Conservation (phyloP, 1,140 invertebrate genomes). For the Rhopalosiphum padi region DNA sequence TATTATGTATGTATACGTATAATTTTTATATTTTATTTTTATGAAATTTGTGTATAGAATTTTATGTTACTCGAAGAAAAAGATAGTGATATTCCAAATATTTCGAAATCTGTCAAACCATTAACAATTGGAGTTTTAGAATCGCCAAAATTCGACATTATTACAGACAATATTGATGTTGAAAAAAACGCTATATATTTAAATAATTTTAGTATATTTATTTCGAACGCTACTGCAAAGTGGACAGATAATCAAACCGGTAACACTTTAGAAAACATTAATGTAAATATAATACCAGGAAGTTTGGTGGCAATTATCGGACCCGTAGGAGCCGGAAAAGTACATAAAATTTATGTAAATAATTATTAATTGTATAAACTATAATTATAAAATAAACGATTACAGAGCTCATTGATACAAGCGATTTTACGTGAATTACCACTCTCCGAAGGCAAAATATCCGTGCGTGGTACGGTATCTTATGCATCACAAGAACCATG, state of each 20-base stretch:
- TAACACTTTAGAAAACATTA: conserved; percentile 72
- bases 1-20: not conserved
- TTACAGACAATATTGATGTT: conserved; percentile 63
- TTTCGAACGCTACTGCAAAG: conserved; percentile 70
- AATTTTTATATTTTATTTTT: conserved; percentile 67
- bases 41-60: conserved; percentile 67
- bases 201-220: conserved; percentile 62
- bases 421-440: conserved; percentile 82
- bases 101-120: not conserved
- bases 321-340: conserved; percentile 84
- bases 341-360: conserved; percentile 61
- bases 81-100: not conserved
- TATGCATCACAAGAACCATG: conserved; percentile 93
- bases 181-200: conserved; percentile 67
- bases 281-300: conserved; percentile 70
- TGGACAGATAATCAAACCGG: conserved; percentile 68
- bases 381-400: not conserved
- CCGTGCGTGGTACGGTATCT: conserved; percentile 79
- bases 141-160: not conserved
- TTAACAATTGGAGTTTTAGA: not conserved
- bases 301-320: conserved; percentile 80
- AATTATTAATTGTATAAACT: not conserved
- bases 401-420: conserved; percentile 74
- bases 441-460: conserved; percentile 70
- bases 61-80: conserved; percentile 75